A percentile compares a stretch with the other conserved stretches of the same genome.
Evolutionary conservation across 2,888 invertebrate genomes (phyloP).

Genomic region (Acronicta leporina): DNA sequence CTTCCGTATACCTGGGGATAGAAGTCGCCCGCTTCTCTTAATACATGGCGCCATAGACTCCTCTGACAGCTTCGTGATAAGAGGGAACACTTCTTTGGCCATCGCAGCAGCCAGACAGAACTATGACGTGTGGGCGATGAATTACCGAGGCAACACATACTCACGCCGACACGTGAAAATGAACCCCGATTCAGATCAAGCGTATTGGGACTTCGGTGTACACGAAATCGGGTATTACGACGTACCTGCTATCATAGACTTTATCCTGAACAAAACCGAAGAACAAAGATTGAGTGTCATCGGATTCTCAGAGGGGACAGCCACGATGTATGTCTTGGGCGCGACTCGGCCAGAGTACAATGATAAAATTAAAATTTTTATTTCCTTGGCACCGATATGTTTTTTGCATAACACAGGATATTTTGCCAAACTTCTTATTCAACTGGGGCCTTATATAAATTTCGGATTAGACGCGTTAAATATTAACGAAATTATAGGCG

Average conservation of each 20-base stretch:
- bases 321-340: constrained; percentile 84
- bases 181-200: constrained; percentile 68
- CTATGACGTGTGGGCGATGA: constrained; percentile 81
- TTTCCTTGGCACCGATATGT: constrained; percentile 68
- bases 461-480: constrained; percentile 24
- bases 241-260: constrained; percentile 89
- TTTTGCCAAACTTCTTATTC: constrained; percentile 24
- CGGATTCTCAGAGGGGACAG: constrained; percentile 92
- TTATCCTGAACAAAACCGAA: constrained; percentile 75
- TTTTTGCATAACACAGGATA: constrained; percentile 50
- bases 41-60: constrained; percentile 66
- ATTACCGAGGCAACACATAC: constrained; percentile 90
- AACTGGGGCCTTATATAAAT: constrained; percentile 45
- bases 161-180: constrained; percentile 83
- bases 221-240: constrained; percentile 92
- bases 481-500: constrained; percentile 52
- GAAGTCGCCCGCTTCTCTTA: constrained; percentile 58
- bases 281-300: constrained; percentile 88
- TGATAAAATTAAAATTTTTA: constrained; percentile 84
- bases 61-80: constrained; percentile 62
- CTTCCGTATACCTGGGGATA: constrained; percentile 61
- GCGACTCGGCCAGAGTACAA: constrained; percentile 88
- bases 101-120: constrained; percentile 78
- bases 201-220: constrained; percentile 89
- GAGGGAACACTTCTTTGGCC: constrained; percentile 65